These are phyloP conservation scores for Drosophila tanythrix DNA, from an alignment of 2,888 invertebrate species.

Conservation along the genomic window DNA sequence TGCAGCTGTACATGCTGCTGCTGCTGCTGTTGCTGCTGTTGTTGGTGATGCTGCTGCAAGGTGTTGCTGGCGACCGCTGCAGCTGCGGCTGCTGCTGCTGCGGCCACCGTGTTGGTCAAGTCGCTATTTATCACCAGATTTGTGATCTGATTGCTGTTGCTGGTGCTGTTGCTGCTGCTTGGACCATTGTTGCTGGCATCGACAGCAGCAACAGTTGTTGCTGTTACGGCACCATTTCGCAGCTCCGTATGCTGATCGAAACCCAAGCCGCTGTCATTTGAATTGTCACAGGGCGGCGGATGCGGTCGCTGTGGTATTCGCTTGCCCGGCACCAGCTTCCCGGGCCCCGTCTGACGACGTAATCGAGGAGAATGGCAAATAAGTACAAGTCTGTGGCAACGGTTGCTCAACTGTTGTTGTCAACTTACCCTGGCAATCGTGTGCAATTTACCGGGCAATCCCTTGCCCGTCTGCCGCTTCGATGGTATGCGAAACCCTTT, in stretches of 20 bases:
- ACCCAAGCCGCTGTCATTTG: slow-evolving; percentile 95
- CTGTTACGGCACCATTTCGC: slow-evolving; percentile 72
- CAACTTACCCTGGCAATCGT: slow-evolving; percentile 85
- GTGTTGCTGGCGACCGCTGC: slow-evolving; percentile 62
- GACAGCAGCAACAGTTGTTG: slow-evolving; percentile 27
- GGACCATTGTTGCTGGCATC: slow-evolving; percentile 21
- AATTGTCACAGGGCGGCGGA: slow-evolving; percentile 91
- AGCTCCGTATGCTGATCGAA: slow-evolving; percentile 90
- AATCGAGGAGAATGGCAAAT: background rate
- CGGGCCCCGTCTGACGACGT: slow-evolving; percentile 79
- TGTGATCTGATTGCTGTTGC: slow-evolving; percentile 43
- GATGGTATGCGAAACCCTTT: slow-evolving; percentile 89
- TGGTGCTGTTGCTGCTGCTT: slow-evolving; percentile 42
- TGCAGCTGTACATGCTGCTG: slow-evolving; percentile 57
- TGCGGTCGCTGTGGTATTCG: slow-evolving; percentile 84
- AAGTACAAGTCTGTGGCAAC: background rate
- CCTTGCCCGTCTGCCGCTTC: slow-evolving; percentile 86
- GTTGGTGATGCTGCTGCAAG: slow-evolving; percentile 66
- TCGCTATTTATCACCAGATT: slow-evolving; percentile 58
- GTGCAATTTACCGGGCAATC: slow-evolving; percentile 84
- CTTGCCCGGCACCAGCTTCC: slow-evolving; percentile 84
- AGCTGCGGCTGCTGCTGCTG: slow-evolving; percentile 58
- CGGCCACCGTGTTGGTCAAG: slow-evolving; percentile 59
- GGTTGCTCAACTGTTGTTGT: background rate
- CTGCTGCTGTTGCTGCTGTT: slow-evolving; percentile 59